These are phyloP conservation scores for Chironomus riparius DNA, from an alignment of 2,888 invertebrate genomes.

Conservation along the genomic window DNA sequence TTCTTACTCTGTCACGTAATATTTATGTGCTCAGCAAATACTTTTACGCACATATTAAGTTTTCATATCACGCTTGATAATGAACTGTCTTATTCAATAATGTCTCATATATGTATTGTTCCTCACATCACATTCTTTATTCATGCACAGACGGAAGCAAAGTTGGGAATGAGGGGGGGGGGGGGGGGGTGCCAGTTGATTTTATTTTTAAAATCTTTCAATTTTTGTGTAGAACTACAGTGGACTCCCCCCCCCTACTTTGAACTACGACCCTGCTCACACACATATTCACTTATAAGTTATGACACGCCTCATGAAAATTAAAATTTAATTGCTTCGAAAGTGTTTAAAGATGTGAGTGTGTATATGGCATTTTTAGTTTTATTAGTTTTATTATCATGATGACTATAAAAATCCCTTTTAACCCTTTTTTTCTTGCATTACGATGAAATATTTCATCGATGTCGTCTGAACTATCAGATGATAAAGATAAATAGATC, in stretches of 20 bases:
- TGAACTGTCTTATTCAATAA: slow-evolving; percentile 23
- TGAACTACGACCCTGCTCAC: too few relatives aligned
- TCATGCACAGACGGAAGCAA: too few relatives aligned
- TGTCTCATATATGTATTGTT: background rate
- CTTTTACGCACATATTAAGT: slow-evolving; percentile 2
- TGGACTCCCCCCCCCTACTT: too few relatives aligned
- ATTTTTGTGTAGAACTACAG: too few relatives aligned
- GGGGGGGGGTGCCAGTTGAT: too few relatives aligned
- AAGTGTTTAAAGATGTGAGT: background rate
- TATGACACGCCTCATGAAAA: slow-evolving; percentile 11
- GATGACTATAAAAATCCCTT: background rate
- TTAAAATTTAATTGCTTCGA: slow-evolving; percentile 17
- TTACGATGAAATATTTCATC: too few relatives aligned
- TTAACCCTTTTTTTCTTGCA: too few relatives aligned
- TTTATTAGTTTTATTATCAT: background rate
- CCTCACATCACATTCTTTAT: background rate
- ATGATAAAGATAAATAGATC: too few relatives aligned
- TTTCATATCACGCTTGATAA: slow-evolving; percentile 21
- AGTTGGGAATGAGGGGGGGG: too few relatives aligned
- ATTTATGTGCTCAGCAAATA: background rate
- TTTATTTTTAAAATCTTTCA: too few relatives aligned
- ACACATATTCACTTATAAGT: background rate
- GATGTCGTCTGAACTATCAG: too few relatives aligned
- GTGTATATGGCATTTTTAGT: background rate
- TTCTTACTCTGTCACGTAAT: slow-evolving; percentile 1